Evolutionary conservation across 35 echinoderm and acorn worm genomes (phyloP).

Genomic region (Holothuria glaberrima): DNA sequence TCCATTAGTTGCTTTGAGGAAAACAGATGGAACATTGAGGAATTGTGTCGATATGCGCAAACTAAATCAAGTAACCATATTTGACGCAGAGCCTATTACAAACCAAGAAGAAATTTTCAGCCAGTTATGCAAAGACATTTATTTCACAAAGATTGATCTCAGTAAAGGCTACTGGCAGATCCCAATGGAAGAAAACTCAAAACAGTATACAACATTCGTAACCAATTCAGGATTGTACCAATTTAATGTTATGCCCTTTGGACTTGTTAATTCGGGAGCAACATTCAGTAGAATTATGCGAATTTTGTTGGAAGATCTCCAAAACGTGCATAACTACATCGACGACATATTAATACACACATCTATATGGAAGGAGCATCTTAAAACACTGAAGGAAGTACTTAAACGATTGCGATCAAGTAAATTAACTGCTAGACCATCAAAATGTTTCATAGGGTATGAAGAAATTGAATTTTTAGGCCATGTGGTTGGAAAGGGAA

Average conservation of each 20-base stretch:
- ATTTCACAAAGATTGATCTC: conserved; percentile 74
- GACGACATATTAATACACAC: conserved; percentile 35
- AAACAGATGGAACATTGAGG: conserved; percentile 28
- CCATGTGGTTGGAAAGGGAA: conserved; percentile 64
- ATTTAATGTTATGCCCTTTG: conserved; percentile 68
- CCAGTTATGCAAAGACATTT: conserved; percentile 56
- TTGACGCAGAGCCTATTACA: conserved; percentile 76
- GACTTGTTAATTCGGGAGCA: conserved; percentile 61
- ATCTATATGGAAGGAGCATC: conserved; percentile 62
- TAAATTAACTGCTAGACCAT: conserved; percentile 66
- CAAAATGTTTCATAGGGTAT: conserved; percentile 61
- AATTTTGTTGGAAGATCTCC: conserved; percentile 42
- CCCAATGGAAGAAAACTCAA: conserved; percentile 53
- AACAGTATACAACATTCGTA: conserved; percentile 51
- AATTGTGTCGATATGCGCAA: conserved; percentile 49
- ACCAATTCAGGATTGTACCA: conserved; percentile 14
- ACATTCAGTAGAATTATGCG: conserved; percentile 67
- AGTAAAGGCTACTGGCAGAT: conserved; percentile 82
- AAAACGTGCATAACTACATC: conserved; percentile 43
- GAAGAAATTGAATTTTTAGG: conserved; percentile 67
- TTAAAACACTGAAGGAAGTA: conserved; percentile 29
- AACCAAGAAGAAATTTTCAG: conserved; percentile 68
- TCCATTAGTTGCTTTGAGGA: conserved; percentile 43
- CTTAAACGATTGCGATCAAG: conserved; percentile 43
- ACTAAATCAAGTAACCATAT: conserved; percentile 34